Conservation (phyloP, 2,888 invertebrate species). For the Drosophila colorata region DNA sequence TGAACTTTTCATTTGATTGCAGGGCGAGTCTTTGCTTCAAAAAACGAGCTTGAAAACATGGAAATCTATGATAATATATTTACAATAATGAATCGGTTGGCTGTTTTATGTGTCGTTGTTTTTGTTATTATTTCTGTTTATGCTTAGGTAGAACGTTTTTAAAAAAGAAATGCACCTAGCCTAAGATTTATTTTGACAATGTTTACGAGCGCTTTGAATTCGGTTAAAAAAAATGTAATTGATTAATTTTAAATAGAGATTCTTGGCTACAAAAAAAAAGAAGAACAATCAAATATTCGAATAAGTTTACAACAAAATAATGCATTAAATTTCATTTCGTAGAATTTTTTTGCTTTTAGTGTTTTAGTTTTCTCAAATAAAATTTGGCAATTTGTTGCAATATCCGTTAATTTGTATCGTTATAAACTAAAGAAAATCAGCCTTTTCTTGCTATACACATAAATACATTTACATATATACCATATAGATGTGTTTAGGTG, state of each 20-base stretch:
- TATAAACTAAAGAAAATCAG: conserved; percentile 81
- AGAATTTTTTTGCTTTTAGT: conserved; percentile 26
- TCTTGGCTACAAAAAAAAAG: conserved; percentile 42
- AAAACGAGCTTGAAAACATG: conserved; percentile 11
- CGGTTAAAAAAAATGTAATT: conserved; percentile 16
- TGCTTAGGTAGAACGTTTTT: conserved; percentile 37
- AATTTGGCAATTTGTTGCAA: conserved; percentile 82
- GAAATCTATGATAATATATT: conserved; percentile 18
- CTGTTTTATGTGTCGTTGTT: conserved; percentile 19
- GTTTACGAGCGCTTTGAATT: conserved; percentile 57
- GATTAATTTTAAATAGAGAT: conserved; percentile 53
- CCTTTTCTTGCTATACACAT: conserved; percentile 81
- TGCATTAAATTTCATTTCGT: conserved; percentile 41
- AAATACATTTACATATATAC: conserved; percentile 59
- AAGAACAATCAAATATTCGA: conserved; percentile 27
- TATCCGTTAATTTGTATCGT: conserved; percentile 54
- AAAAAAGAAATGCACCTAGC: conserved; percentile 29
- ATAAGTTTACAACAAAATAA: conserved; percentile 39
- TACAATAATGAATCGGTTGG: conserved; percentile 18
- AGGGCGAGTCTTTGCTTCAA: conserved; percentile 30
- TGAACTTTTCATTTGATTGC: conserved; percentile 51
- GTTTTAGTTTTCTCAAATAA: conserved; percentile 55
- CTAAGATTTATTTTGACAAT: conserved; percentile 60
- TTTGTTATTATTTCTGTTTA: conserved; percentile 21
- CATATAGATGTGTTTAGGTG: conserved; percentile 26